Conservation (phyloP, 23 tunicate species). For the Phallusia fumigata region DNA sequence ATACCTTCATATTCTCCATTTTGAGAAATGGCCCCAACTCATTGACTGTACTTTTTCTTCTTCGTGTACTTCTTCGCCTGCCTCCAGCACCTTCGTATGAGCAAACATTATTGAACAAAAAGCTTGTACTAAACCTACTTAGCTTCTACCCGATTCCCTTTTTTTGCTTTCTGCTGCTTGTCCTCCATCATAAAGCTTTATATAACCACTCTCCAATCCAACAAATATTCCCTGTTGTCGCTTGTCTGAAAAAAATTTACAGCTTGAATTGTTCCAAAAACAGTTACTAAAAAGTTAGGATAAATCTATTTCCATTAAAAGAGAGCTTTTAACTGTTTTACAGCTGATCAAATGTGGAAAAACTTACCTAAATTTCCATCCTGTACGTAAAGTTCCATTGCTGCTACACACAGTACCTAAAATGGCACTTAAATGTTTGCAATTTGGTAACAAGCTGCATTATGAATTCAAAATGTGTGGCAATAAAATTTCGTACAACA, state of each 20-base stretch:
- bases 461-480: too few relatives aligned
- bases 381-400: constrained; percentile 17
- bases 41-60: constrained; percentile 20
- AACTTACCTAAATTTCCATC: constrained; percentile 7
- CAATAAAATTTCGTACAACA: too few relatives aligned
- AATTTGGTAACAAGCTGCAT: too few relatives aligned
- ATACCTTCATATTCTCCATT: constrained; percentile 24
- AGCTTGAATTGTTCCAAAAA: too few relatives aligned
- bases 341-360: background rate
- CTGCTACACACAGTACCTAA: constrained; percentile 26
- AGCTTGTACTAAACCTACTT: background rate
- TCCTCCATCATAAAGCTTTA: constrained; percentile 37
- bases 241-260: constrained; percentile 2
- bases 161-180: background rate
- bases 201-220: constrained; percentile 61
- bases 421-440: background rate
- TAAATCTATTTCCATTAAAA: too few relatives aligned
- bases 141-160: background rate
- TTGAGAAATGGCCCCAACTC: constrained; percentile 15
- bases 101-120: background rate
- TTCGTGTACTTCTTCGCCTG: constrained; percentile 4
- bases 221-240: constrained; percentile 45
- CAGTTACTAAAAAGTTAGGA: too few relatives aligned
- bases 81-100: constrained; percentile 5
- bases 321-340: too few relatives aligned